Base-by-base conservation (phyloP, 2,113 vertebrate species). In the Pituophis catenifer region DNA sequence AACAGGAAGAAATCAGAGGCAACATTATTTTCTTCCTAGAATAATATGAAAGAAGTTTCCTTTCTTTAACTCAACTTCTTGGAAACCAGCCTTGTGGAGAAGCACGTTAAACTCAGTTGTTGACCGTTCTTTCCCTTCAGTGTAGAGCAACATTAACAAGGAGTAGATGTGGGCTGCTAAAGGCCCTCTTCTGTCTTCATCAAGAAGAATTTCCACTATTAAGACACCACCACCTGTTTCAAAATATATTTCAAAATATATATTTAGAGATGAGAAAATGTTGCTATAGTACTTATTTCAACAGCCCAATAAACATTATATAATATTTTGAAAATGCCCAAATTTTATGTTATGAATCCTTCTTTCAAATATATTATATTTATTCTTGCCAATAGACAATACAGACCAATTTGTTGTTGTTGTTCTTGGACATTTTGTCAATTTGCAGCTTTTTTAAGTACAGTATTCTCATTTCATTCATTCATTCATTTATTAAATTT, bases 61-160 rank as follows among this genome's bases (percentile, higher is more conserved):
- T 88, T 91, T 96, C 93, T 94, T 96, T 50, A 97, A 95, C 81
- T 94, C 96, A 89, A 97, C 44, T n/a, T 92, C 65, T 44, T 81
- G 90, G 95, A 99, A 99, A 81, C 99, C 98, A 0, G 98, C 98
- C 1, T 96, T 90, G 1, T 93, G 21, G 1, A 98, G 96, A 17
- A 99, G 98, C 3, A 81, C 91, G 0, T 53, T 90, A 95, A 98
- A 98, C 95, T 99, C 97, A 4, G 95, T 89, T 44, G 95, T 94
- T 13, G 97, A 98, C 87, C 98, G 53, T 96, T 99, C 98, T 62
- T 9, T 95, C 97, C 13, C 99, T 96, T 98, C 98, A 0, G 98
- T 98, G 38, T 97, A 98, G 2, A 99, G 96, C 94, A 99, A 96
- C 98, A 99, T 98, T 94, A 98, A 98, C 23, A 99, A 96, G 0